Base-by-base conservation (phyloP, 2,888 invertebrate genomes). In the Meteorus cinctellus region DNA sequence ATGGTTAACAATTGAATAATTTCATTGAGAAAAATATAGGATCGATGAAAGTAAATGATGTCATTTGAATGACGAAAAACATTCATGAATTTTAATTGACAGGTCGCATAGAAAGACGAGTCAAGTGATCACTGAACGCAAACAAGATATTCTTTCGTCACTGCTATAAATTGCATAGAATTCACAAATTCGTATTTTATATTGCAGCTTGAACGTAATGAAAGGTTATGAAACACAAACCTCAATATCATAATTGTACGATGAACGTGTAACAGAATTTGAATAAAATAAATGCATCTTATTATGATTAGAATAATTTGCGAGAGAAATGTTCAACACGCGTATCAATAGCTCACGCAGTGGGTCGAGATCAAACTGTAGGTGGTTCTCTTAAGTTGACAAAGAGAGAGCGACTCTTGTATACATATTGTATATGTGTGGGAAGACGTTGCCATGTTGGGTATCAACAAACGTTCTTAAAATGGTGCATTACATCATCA, bases 401-500 rank as follows among this genome's bases (percentile, higher is more conserved):
- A 55, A 19, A 55, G 55, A 55, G 24, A 55, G 55, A 55, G 68
- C 45, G 24, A 67, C 41, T 45, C 73, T 27, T 24, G 79, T 80
- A 80, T 78, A 74, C 76, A 55, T 55, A 55, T 55, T 55, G 8
- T 55, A 6, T 19, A 72, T 73, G 79, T 84, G 82, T 83, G 80
- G 84, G 83, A 81, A 85, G 80, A 73, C 74, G 76, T 84, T 84
- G 81, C 85, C 83, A 85, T 87, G 83, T 85, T 86, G 82, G 84
- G 82, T 80, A 80, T 81, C 80, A 83, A 83, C 84, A 83, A 80
- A 80, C 77, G 80, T 76, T 82, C 85, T 87, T 84, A 86, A 87
- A 87, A 84, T 70, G 81, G 85, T 82, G 71, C 81, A 83, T 89
- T 88, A 86, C 88, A 86, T 89, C 88, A 89, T 83, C 85, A 87